Percentiles rank a stretch among this genome's conserved stretches.
phyloP scores from a whole-genome alignment of 1,140 invertebrate species.

The Drosophila arawakana region DNA sequence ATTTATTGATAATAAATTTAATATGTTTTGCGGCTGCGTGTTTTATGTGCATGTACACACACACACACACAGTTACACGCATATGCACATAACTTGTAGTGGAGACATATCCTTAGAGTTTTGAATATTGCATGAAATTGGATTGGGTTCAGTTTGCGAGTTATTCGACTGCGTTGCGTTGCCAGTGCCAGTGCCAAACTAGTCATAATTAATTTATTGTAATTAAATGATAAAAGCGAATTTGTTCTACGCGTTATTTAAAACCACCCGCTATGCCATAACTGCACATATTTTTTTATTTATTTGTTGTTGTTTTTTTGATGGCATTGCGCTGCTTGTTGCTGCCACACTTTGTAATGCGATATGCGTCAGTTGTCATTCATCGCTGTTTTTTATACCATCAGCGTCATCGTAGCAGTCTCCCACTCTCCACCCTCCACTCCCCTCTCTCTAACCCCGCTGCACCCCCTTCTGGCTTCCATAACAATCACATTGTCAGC shows the following conservation, averaged over 20 bases:
- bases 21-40: slow-evolving; percentile 71
- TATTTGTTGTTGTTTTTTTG: not conserved
- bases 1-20: slow-evolving; percentile 83
- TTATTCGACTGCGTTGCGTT: not conserved
- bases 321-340: not conserved
- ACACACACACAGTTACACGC: slow-evolving; percentile 6
- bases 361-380: slow-evolving; percentile 41
- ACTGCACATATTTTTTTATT: not conserved
- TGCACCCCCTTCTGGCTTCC: not conserved
- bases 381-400: slow-evolving; percentile 15
- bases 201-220: slow-evolving; percentile 76
- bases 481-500: slow-evolving; percentile 13
- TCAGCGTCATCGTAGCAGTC: slow-evolving; percentile 1
- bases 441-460: too few relatives aligned
- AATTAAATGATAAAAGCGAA: slow-evolving; percentile 63
- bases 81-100: slow-evolving; percentile 16
- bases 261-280: not conserved
- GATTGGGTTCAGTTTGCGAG: slow-evolving; percentile 20
- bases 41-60: slow-evolving; percentile 56
- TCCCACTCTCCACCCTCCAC: not conserved
- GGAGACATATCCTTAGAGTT: slow-evolving; percentile 48
- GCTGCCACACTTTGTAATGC: slow-evolving; percentile 43
- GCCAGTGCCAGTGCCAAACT: slow-evolving; percentile 8
- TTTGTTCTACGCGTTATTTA: slow-evolving; percentile 35
- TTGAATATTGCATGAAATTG: slow-evolving; percentile 48